Percentiles rank a stretch among this genome's conserved stretches.
Evolutionary conservation across 1,140 invertebrate species (phyloP).

Genomic region (Plectrocnemia conspersa): DNA sequence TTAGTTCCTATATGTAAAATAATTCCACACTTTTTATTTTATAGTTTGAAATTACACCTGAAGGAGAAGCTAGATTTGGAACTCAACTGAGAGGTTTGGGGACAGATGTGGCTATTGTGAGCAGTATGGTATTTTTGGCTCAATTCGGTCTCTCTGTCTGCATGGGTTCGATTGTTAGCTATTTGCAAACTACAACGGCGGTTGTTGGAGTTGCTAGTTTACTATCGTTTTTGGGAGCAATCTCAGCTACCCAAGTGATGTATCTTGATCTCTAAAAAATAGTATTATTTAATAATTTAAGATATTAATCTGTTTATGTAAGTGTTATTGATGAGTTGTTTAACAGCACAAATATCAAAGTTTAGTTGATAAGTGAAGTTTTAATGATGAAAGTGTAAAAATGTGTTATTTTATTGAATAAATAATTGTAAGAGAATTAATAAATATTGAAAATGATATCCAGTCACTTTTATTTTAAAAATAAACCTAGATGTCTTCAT

Average conservation of each 20-base stretch:
- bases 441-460: too few relatives aligned
- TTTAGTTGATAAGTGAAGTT: too few relatives aligned
- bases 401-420: too few relatives aligned
- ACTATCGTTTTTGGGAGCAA: conserved; percentile 76
- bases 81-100: conserved; percentile 75
- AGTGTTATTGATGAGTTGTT: too few relatives aligned
- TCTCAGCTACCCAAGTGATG: conserved; percentile 79
- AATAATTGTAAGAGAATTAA: too few relatives aligned
- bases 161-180: conserved; percentile 79
- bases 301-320: too few relatives aligned
- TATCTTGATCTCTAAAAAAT: conserved; percentile 82
- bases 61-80: conserved; percentile 48
- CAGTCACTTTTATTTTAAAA: too few relatives aligned
- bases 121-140: conserved; percentile 92
- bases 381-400: too few relatives aligned
- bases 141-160: conserved; percentile 85
- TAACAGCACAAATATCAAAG: too few relatives aligned
- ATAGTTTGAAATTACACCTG: conserved; percentile 62
- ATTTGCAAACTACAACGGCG: conserved; percentile 79
- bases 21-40: conserved; percentile 5
- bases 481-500: too few relatives aligned
- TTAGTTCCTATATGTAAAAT: conserved; percentile 17
- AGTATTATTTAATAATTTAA: too few relatives aligned
- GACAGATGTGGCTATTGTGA: conserved; percentile 89
- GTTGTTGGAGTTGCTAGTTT: conserved; percentile 78